Conservation (phyloP, 1,140 invertebrate genomes). For the Diabrotica virgifera region DNA sequence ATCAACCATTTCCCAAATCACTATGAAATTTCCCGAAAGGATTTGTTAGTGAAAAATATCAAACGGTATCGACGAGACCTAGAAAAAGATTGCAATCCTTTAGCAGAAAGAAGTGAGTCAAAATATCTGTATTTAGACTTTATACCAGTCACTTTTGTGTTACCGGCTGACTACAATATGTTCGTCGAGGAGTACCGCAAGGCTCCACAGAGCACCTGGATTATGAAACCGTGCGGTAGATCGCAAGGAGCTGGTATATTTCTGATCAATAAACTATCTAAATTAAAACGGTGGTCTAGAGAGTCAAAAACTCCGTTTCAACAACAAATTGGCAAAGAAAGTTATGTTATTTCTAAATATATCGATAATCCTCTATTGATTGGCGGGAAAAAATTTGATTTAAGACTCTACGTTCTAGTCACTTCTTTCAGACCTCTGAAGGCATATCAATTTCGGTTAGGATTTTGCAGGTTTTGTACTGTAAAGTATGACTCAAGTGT, state of each 20-base stretch:
- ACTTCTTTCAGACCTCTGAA: constrained; percentile 83
- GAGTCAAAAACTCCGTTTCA: constrained; percentile 80
- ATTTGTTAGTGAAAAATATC: constrained; percentile 93
- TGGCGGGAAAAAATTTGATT: constrained; percentile 87
- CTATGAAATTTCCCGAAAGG: constrained; percentile 92
- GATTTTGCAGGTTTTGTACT: constrained; percentile 84
- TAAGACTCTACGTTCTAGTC: constrained; percentile 80
- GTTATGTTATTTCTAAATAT: constrained; percentile 87
- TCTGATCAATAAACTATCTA: constrained; percentile 84
- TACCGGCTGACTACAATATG: constrained; percentile 93
- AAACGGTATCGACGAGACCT: constrained; percentile 90
- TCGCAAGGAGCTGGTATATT: constrained; percentile 87
- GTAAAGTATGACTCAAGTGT: constrained; percentile 73
- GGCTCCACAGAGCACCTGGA: constrained; percentile 91
- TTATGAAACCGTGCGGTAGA: constrained; percentile 95
- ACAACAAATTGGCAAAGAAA: constrained; percentile 79
- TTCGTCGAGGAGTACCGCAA: constrained; percentile 93
- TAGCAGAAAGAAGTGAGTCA: constrained; percentile 73
- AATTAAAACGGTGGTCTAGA: constrained; percentile 83
- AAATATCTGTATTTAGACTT: constrained; percentile 84
- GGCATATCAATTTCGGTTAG: constrained; percentile 70
- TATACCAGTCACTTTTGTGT: constrained; percentile 87
- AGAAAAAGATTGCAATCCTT: constrained; percentile 81
- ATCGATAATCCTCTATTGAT: constrained; percentile 82
- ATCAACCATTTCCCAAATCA: constrained; percentile 94